A percentile compares a stretch with the other conserved stretches of the same genome.
phyloP scores from a whole-genome alignment of 2,797 vertebrate genomes.

The Nothura maculosa region DNA sequence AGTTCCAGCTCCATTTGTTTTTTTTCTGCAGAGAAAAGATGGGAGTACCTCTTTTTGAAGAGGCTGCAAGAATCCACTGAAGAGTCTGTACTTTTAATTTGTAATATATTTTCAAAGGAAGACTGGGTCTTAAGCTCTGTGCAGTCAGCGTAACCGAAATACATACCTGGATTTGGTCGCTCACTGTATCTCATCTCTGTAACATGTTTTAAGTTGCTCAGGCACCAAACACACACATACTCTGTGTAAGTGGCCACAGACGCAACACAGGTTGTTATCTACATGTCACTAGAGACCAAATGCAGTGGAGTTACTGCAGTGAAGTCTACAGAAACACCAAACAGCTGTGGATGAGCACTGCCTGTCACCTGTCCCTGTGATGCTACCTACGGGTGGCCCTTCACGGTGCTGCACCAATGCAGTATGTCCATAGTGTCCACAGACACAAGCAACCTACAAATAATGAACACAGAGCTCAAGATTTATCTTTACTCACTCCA shows the following conservation, averaged over 20 bases:
- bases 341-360: neutral
- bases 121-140: neutral
- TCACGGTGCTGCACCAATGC: neutral
- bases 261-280: no score
- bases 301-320: neutral
- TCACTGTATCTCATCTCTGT: neutral
- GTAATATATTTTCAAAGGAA: neutral
- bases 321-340: neutral
- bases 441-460: neutral
- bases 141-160: neutral
- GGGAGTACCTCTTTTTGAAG: neutral
- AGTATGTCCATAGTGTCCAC: accelerated
- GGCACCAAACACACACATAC: neutral
- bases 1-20: neutral
- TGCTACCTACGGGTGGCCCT: neutral
- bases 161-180: neutral
- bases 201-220: neutral
- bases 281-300: neutral
- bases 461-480: neutral
- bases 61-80: neutral
- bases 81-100: accelerated
- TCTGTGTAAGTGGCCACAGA: neutral
- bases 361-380: neutral
- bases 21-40: neutral
- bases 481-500: neutral